These are phyloP conservation scores for Chlorodrepanis virens DNA, from an alignment of 2,113 vertebrate species.

Conservation along the genomic window DNA sequence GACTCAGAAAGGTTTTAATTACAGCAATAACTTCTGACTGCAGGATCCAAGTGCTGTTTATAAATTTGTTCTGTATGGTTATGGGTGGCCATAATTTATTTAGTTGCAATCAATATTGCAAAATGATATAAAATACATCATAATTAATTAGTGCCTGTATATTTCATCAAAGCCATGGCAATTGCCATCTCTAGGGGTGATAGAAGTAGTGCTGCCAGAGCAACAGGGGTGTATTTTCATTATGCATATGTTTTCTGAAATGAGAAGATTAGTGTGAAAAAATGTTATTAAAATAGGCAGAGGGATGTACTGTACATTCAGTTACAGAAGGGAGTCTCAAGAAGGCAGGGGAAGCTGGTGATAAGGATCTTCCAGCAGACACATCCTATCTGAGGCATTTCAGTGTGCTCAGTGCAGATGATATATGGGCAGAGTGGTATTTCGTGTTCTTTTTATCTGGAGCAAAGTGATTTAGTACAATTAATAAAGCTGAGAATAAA, in stretches of 20 bases:
- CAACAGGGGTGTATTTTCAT: neutral
- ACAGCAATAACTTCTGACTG: neutral
- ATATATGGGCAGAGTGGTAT: neutral
- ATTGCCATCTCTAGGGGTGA: neutral
- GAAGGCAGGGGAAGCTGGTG: neutral
- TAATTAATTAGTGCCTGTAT: conserved; percentile 5
- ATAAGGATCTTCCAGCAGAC: neutral
- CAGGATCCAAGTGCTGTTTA: neutral
- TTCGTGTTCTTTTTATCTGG: neutral
- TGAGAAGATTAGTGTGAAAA: neutral
- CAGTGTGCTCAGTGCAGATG: neutral
- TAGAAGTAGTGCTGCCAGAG: neutral
- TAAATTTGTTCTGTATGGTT: neutral
- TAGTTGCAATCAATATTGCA: neutral
- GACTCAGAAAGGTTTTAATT: neutral
- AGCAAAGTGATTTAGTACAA: neutral
- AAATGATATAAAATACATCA: neutral
- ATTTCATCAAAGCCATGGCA: neutral
- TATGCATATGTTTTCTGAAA: conserved; percentile 36
- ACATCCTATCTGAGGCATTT: neutral
- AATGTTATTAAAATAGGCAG: conserved; percentile 5
- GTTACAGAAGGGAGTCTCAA: neutral
- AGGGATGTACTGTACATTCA: neutral
- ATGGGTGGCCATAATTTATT: neutral
- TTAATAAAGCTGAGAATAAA: conserved; percentile 15